Conservation (phyloP, 2,888 invertebrate genomes). For the Entomobrya multifasciata region DNA sequence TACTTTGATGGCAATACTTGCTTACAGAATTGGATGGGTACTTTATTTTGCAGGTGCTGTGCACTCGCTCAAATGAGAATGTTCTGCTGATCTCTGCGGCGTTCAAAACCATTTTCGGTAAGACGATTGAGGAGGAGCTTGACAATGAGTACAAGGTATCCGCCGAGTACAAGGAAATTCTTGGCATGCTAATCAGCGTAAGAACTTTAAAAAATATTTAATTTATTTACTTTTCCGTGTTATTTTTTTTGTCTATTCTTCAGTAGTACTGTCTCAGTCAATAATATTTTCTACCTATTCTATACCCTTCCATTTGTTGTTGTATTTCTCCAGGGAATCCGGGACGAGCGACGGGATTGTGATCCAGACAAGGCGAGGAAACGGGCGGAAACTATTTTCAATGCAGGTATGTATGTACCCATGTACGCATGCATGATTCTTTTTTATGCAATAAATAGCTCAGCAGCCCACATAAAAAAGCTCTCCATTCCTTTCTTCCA, state of each 20-base stretch:
- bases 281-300: too few relatives aligned
- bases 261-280: too few relatives aligned
- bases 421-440: too few relatives aligned
- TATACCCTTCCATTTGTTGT: not conserved
- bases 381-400: constrained; percentile 86
- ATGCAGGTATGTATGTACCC: constrained; percentile 85
- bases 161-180: constrained; percentile 74
- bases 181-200: constrained; percentile 74
- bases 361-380: constrained; percentile 86
- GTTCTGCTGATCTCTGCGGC: constrained; percentile 85
- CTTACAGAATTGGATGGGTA: too few relatives aligned
- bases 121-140: constrained; percentile 74
- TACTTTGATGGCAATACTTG: too few relatives aligned
- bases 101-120: constrained; percentile 83
- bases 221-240: too few relatives aligned
- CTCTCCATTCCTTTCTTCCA: not conserved
- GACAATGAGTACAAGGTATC: constrained; percentile 75
- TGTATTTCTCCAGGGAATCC: constrained; percentile 81
- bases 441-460: too few relatives aligned
- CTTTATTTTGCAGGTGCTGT: constrained; percentile 83
- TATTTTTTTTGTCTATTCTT: too few relatives aligned
- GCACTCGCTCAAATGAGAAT: constrained; percentile 87
- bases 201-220: too few relatives aligned
- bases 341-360: constrained; percentile 84
- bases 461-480: constrained; percentile 1